Conservation (phyloP, 2,113 vertebrate genomes). For the Ursus arctos region DNA sequence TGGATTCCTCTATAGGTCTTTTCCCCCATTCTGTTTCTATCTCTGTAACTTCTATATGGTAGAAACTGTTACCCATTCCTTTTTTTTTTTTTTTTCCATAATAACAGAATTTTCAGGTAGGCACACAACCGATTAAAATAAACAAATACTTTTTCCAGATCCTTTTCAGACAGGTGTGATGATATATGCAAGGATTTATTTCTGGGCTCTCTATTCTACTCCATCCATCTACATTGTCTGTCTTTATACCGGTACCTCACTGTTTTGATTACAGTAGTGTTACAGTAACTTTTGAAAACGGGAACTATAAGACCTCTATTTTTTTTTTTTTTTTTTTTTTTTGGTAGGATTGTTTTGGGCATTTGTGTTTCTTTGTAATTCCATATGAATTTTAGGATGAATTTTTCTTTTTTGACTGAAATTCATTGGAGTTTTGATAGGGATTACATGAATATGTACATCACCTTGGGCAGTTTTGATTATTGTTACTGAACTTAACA, state of each 20-base stretch:
- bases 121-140: background rate
- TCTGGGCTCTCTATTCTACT: background rate
- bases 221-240: background rate
- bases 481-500: background rate
- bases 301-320: background rate
- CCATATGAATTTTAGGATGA: background rate
- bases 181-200: background rate
- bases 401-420: background rate
- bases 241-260: background rate
- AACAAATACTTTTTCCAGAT: background rate
- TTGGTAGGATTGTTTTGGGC: background rate
- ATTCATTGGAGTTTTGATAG: background rate
- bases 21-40: background rate
- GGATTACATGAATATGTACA: background rate
- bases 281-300: background rate
- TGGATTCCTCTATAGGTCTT: background rate
- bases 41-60: background rate
- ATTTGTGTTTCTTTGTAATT: background rate
- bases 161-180: background rate
- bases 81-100: background rate
- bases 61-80: background rate
- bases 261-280: background rate
- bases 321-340: background rate
- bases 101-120: background rate
- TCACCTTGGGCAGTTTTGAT: background rate